These are phyloP conservation scores for Lypha dubia DNA, from an alignment of 2,888 invertebrate genomes.

Conservation along the genomic window DNA sequence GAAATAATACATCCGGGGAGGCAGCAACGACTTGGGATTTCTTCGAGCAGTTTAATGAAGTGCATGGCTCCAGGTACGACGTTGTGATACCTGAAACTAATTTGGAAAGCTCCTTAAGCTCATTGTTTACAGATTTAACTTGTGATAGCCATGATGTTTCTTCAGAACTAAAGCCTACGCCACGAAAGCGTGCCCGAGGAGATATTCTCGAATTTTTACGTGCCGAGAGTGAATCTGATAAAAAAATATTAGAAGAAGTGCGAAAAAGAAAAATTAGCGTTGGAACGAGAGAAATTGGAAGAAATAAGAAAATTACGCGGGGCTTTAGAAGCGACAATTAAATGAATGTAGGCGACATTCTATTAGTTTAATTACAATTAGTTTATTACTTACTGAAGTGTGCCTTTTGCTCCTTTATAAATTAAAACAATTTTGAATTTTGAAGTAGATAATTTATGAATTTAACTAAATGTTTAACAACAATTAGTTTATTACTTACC, in stretches of 20 bases:
- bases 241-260: conserved; percentile 16
- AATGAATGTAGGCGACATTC: neutral
- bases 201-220: neutral
- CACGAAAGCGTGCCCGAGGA: too few relatives aligned
- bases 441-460: neutral
- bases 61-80: too few relatives aligned
- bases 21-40: too few relatives aligned
- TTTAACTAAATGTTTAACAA: neutral
- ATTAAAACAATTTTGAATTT: neutral
- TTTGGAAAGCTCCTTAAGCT: too few relatives aligned
- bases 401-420: neutral
- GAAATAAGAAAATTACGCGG: neutral
- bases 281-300: neutral
- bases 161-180: too few relatives aligned
- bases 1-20: too few relatives aligned
- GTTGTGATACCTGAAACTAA: too few relatives aligned
- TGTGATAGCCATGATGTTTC: too few relatives aligned
- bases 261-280: conserved; percentile 1
- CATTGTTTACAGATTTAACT: too few relatives aligned
- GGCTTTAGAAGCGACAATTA: neutral
- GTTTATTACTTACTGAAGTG: neutral
- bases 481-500: too few relatives aligned
- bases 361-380: neutral
- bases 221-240: conserved; percentile 37
- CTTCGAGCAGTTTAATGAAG: too few relatives aligned